These are phyloP conservation scores for Hylyphantes graminicola DNA, from an alignment of 1,140 invertebrate genomes.

Conservation along the genomic window DNA sequence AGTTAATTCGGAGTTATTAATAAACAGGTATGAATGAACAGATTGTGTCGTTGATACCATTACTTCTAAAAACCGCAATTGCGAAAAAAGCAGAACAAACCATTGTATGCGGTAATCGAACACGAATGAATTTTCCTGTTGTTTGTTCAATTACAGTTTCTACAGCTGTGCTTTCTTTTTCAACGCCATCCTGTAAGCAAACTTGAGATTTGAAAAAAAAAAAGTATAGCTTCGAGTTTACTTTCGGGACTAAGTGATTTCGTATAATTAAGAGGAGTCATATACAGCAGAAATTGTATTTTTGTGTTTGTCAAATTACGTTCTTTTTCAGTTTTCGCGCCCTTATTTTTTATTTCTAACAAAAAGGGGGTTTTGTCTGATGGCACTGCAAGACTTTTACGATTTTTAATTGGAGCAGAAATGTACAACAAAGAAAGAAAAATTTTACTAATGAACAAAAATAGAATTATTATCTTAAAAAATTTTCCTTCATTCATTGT, in stretches of 20 bases:
- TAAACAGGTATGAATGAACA: too few species aligned
- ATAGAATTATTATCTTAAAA: too few species aligned
- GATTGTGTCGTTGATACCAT: too few species aligned
- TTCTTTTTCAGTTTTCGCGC: background rate
- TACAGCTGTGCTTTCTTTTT: constrained; percentile 27
- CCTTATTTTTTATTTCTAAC: background rate
- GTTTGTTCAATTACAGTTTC: constrained; percentile 35
- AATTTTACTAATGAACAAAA: too few species aligned
- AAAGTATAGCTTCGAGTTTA: background rate
- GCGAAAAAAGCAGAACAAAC: background rate
- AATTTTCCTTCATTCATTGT: too few species aligned
- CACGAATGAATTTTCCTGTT: constrained; percentile 29
- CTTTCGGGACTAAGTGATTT: constrained; percentile 27
- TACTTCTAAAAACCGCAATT: background rate
- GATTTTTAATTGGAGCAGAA: too few species aligned
- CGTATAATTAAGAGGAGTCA: constrained; percentile 13
- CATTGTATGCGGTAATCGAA: constrained; percentile 22
- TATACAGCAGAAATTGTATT: constrained; percentile 21
- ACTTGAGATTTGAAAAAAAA: constrained; percentile 2
- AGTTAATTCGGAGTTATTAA: too few species aligned
- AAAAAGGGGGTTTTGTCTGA: too few species aligned
- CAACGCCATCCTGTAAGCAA: constrained; percentile 1
- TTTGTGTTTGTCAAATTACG: background rate
- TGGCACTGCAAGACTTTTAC: too few species aligned
- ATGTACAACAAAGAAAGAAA: too few species aligned